Evolutionary conservation across 2,797 vertebrate genomes (phyloP), one percentile per base, ranked within the genome.

Genomic region (Falco columbarius): DNA sequence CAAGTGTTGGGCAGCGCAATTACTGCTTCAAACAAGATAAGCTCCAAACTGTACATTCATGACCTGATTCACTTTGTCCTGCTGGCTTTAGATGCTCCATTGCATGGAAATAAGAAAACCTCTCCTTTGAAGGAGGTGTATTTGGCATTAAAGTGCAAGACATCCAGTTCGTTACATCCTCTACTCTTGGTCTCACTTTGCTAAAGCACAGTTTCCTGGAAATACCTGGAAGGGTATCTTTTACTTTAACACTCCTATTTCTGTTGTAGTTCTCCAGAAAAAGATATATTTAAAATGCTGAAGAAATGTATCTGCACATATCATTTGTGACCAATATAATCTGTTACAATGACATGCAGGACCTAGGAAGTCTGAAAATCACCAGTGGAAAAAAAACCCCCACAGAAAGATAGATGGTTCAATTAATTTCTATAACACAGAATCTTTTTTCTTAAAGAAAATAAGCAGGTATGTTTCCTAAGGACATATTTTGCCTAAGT

Each of bases 61-160:
- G 93, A 87, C 93, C 95, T 62, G 81, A 62, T 65, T 95, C 81
- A 66, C 51, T 96, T 74, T 82, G 61, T 93, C 90, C 94, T 87
- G 36, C 62, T 40, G 68, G 34, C 63, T 87, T 73, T 58, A 86
- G 71, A 81, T 82, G 94, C 40, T 77, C 36, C n/a, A 23, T 66
- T 51, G 82, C 76, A 86, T 2, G 6, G 56, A 34, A 85, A 90
- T 34, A 75, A 79, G 55, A 30, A 90, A 67, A 77, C 34, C 23
- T 67, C 49, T 66, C 46, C 67, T 81, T 58, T 15, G 68, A 58
- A 59, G 51, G 66, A 71, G 18, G 19, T 3, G 1, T 19, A 38
- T 79, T 62, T 55, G 44, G 10, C 59, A 70, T 83, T 54, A 74
- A 52, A 83, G 58, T 5, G 3, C 27, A 59, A 90, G 61, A 70